A percentile compares a stretch with the other conserved stretches of the same genome.
Evolutionary conservation across 2,113 vertebrate genomes (phyloP).

Genomic region (Steatornis caripensis): DNA sequence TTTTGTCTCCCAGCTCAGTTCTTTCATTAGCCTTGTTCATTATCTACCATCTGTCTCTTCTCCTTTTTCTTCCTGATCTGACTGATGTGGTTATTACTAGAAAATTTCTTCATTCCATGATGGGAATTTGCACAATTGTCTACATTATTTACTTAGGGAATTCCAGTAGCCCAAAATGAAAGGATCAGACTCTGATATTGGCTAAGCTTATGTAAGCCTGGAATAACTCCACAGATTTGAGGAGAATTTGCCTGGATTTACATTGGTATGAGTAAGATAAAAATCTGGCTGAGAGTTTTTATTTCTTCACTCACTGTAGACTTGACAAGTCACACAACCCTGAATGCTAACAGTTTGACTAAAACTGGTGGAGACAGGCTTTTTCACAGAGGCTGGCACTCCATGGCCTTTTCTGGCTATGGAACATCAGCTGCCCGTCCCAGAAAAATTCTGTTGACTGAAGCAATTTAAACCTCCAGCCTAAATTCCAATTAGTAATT

Average conservation of each 20-base stretch:
- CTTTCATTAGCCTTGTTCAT: neutral
- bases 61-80: neutral
- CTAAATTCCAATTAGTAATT: neutral
- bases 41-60: neutral
- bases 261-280: neutral
- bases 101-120: neutral
- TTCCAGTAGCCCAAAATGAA: slow-evolving; percentile 12
- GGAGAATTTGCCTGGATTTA: slow-evolving; percentile 14
- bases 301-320: neutral
- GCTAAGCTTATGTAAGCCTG: neutral
- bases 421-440: neutral
- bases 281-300: neutral
- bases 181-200: neutral
- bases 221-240: neutral
- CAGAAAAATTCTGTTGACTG: neutral
- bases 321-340: neutral
- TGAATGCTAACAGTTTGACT: neutral
- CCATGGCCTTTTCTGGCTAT: neutral
- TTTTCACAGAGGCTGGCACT: neutral
- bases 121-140: slow-evolving; percentile 19
- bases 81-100: neutral
- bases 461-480: neutral
- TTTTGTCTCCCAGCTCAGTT: neutral
- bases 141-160: slow-evolving; percentile 7
- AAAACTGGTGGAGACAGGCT: neutral